A percentile compares a stretch with the other conserved stretches of the same genome.
These are phyloP conservation scores for Palaemon carinicauda DNA, from an alignment of 1,140 invertebrate species.

Conservation along the genomic window DNA sequence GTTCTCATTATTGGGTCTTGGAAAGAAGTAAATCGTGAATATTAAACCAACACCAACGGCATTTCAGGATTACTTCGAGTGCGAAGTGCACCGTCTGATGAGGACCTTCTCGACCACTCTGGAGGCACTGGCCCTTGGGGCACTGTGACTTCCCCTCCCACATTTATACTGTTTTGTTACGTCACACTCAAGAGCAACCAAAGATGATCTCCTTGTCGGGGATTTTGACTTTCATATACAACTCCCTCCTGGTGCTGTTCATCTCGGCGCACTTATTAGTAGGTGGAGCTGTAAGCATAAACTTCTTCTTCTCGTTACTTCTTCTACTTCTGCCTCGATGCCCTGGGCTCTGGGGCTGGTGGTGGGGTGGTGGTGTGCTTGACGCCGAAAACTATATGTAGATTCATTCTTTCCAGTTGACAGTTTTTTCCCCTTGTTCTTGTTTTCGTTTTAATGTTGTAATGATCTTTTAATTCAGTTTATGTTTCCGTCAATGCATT, in stretches of 20 bases:
- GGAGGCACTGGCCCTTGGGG: not conserved
- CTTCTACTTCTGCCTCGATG: not conserved
- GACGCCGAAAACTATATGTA: too few relatives aligned
- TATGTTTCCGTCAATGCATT: too few relatives aligned
- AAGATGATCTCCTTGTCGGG: conserved; percentile 37
- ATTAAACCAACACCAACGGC: too few relatives aligned
- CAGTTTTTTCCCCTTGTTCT: too few relatives aligned
- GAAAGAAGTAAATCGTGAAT: too few relatives aligned
- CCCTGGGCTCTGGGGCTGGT: not conserved
- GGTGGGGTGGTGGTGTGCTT: not conserved
- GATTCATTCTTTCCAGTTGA: too few relatives aligned
- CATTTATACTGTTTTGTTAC: not conserved
- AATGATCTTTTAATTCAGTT: too few relatives aligned
- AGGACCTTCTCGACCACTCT: too few relatives aligned
- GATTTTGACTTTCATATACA: conserved; percentile 61
- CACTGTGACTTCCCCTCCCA: not conserved
- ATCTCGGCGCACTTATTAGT: conserved; percentile 64
- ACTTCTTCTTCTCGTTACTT: conserved; percentile 25
- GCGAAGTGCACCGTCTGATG: too few relatives aligned
- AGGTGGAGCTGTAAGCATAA: conserved; percentile 64
- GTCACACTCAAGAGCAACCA: not conserved
- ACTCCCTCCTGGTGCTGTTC: conserved; percentile 62
- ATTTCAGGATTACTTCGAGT: too few relatives aligned
- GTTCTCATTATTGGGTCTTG: too few relatives aligned
- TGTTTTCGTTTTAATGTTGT: too few relatives aligned